phyloP scores from a whole-genome alignment of 2,113 vertebrate species.

The Trematocara macrostoma region DNA sequence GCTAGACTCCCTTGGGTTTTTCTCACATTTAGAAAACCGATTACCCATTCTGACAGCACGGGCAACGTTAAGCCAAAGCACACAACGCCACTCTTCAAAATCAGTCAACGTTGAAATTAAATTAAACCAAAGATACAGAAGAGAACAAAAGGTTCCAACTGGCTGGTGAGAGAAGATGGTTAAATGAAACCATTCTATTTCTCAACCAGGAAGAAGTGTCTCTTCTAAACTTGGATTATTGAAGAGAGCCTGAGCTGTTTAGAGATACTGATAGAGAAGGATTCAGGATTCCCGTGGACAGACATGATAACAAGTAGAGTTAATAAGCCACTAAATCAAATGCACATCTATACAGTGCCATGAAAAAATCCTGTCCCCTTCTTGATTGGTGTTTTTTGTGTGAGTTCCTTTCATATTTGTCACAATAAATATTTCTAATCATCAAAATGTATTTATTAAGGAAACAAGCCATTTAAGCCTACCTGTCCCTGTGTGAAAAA shows the following conservation, averaged over 20 bases:
- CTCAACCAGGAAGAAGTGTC: background rate
- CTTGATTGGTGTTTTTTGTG: background rate
- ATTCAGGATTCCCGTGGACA: background rate
- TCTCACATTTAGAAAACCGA: constrained; percentile 49
- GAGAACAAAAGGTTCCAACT: constrained; percentile 31
- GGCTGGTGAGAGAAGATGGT: constrained; percentile 3
- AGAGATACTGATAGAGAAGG: background rate
- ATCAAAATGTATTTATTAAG: background rate
- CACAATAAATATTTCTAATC: background rate
- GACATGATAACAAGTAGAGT: background rate
- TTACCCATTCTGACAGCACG: constrained; percentile 50
- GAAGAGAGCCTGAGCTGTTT: background rate
- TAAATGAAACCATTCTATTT: background rate
- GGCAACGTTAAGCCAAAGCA: constrained; percentile 29
- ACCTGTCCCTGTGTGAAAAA: background rate
- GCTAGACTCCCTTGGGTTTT: constrained; percentile 26
- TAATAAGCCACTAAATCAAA: background rate
- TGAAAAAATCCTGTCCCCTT: background rate
- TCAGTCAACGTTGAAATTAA: constrained; percentile 55
- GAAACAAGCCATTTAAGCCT: background rate
- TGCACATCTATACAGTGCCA: background rate
- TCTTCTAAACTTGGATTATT: background rate
- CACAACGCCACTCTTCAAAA: constrained; percentile 41
- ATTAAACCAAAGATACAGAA: constrained; percentile 46
- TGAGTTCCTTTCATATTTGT: background rate